Evolutionary conservation across 2,113 vertebrate species (phyloP), one percentile per base, ranked within the genome.

Genomic region (Camelus dromedarius): DNA sequence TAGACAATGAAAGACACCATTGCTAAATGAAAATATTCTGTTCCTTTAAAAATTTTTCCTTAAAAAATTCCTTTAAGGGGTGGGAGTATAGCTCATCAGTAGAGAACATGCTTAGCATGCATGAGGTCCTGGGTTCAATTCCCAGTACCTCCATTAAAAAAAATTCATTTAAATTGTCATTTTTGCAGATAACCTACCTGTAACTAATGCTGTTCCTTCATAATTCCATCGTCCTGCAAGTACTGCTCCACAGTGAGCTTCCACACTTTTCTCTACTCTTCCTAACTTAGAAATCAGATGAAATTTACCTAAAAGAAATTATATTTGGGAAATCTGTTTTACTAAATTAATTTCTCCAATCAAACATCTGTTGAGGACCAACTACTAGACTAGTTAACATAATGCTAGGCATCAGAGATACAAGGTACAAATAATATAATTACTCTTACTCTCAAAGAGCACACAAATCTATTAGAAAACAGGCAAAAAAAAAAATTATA

Each of bases 211-310:
- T 50, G 99, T 99, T 52, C 99, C 99, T 89, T 99, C 99, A 1
- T 99, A 99, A 98, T 99, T 99, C 99, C 99, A 99, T 97, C 99
- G 99, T 69, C 99, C 99, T 72, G 99, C 99, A 83, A 99, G 98
- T 67, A 99, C 99, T 46, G 99, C 99, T 96, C 99, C 99, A 97
- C 98, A 99, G 58, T 99, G 99, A 2, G 99, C 99, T 82, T 99
- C 99, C 2, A 99, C 98, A 56, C 99, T 99, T 97, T 99, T 99
- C 97, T 99, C 99, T 18, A 99, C 98, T 96, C 99, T 99, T 76
- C 99, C 99, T 0, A 98, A 97, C 95, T 99, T 99, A 16, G 99
- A 99, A 97, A 99, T 98, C 96, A 99, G 98, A 97, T 99, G 99
- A 96, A 99, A 99, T 96, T 99, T 99, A 89, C 99, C 99, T 99